These are phyloP conservation scores for Nemopilema nomurai DNA, from an alignment of 30 jellyfish, hydroid and myxozoan genomes.

Conservation along the genomic window DNA sequence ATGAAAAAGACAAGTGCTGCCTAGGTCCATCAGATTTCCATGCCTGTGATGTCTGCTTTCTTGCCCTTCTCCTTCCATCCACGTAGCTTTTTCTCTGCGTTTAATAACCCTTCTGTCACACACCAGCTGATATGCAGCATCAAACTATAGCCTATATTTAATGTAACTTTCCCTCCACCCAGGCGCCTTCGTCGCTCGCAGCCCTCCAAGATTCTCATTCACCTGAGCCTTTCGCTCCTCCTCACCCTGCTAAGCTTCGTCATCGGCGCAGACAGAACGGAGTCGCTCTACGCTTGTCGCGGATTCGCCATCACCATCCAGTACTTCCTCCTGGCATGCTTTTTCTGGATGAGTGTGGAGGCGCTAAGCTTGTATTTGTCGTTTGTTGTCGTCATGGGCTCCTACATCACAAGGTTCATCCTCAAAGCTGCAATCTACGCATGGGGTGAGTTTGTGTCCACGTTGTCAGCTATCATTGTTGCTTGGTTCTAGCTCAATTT, in stretches of 20 bases:
- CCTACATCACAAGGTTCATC: slow-evolving; percentile 24
- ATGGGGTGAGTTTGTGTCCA: slow-evolving; percentile 55
- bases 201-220: slow-evolving; percentile 61
- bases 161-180: neutral
- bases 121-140: no score
- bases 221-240: slow-evolving; percentile 40
- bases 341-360: slow-evolving; percentile 61
- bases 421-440: slow-evolving; percentile 59
- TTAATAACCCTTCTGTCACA: no score
- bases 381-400: slow-evolving; percentile 57
- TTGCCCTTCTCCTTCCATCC: no score
- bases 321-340: slow-evolving; percentile 48
- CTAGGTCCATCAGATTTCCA: no score
- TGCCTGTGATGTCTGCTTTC: no score
- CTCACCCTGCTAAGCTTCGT: slow-evolving; percentile 54
- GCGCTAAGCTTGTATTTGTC: slow-evolving; percentile 43
- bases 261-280: slow-evolving; percentile 55
- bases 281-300: slow-evolving; percentile 26
- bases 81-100: no score
- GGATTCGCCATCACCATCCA: slow-evolving; percentile 48
- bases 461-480: no score
- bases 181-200: slow-evolving; percentile 62
- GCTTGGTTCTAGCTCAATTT: no score
- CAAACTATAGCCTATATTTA: neutral
- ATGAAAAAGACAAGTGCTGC: no score